Base-by-base conservation (phyloP, 2,113 vertebrate species). In the Coryphaenoides rupestris region DNA sequence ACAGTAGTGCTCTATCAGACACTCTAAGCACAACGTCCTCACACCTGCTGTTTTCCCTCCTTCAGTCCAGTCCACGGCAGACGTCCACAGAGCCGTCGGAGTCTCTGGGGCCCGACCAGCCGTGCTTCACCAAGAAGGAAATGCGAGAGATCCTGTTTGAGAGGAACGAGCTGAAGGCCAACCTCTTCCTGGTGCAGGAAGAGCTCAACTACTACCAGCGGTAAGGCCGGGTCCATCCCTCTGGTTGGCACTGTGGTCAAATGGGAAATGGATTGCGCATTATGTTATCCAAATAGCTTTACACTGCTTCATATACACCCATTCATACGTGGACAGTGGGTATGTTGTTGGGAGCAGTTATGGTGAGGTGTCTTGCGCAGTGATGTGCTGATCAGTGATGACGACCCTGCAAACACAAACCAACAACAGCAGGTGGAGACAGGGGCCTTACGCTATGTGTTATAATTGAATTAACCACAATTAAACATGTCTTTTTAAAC, bases 101-200 rank as follows among this genome's bases (percentile, higher is more conserved):
- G 69, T 84, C 81, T 70, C 62, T 82, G n/a, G 54, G 76, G 66
- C 80, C 84, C 0, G 88, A 92, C 71, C 79, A 66, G 55, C 91
- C 90, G 0, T 90, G 91, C 74, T 98, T 96, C 85, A 96, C 94
- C 66, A 93, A 88, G 66, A 94, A 96, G 76, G 95, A 98, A 72
- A 83, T 98, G 76, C 85, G 95, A 23, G 94, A 98, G 81, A 93
- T 99, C 79, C 82, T 99, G 61, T 92, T 92, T 49, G 97, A 98
- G 86, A 84, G 95, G 64, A 98, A 98, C 0, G 95, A 99, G 79
- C 92, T 99, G 58, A 99, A 96, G 85, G 93, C 95, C 69, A 97
- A 95, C 73, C 90, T 98, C 33, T 99, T 98, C 82, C 70, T 99
- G 82, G 91, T 98, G 73, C 94, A 95, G 89, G 97, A 99, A 81